A percentile compares a stretch with the other conserved stretches of the same genome.
phyloP scores from a whole-genome alignment of 2,797 vertebrate genomes.

The Malurus splendens region DNA sequence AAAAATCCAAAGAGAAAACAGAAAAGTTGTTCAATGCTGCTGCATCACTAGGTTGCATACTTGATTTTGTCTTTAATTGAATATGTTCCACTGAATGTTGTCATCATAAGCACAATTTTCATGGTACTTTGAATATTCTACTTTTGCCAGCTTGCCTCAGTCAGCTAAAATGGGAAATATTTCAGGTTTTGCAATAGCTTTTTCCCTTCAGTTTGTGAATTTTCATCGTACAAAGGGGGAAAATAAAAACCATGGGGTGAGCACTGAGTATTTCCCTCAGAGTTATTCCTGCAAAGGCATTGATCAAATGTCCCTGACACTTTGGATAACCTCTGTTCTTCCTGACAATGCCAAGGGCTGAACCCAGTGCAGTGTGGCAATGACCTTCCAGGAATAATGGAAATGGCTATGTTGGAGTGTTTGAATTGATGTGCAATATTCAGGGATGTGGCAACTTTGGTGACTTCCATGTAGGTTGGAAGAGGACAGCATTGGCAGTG shows the following conservation, averaged over 20 bases:
- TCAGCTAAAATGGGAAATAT: neutral
- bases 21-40: neutral
- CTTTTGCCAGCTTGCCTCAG: neutral
- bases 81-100: neutral
- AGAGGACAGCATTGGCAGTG: neutral
- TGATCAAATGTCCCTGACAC: neutral
- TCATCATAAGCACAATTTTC: neutral
- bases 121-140: neutral
- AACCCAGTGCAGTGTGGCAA: neutral
- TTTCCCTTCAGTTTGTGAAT: neutral
- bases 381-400: neutral
- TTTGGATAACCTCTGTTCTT: neutral
- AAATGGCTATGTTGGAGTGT: neutral
- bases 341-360: neutral
- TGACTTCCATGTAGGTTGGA: neutral
- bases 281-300: neutral
- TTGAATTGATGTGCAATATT: neutral
- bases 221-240: neutral
- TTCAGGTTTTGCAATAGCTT: neutral
- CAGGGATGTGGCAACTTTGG: neutral
- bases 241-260: rapidly evolving
- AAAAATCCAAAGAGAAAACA: rapidly evolving
- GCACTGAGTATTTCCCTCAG: neutral
- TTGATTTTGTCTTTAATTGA: neutral
- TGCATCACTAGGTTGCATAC: neutral